Evolutionary conservation across 2,888 invertebrate genomes (phyloP), one percentile per base, ranked within the genome.

Genomic region (Leptogaster cylindrica): DNA sequence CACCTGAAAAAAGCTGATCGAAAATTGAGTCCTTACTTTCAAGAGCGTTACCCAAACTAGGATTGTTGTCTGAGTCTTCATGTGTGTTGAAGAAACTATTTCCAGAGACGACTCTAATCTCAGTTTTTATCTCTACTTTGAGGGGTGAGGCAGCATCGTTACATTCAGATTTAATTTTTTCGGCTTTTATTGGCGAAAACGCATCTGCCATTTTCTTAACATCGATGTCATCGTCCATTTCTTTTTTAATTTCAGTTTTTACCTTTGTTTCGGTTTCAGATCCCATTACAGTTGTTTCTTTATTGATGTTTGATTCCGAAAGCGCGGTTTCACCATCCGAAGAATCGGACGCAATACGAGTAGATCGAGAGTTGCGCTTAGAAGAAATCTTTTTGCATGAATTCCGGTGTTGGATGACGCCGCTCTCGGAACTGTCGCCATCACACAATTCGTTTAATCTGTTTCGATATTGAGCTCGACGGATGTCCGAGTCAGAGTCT

Each of bases 301-400:
- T 33, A n/a, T 58, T 39, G 3, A n/a, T n/a, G 23, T 12, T 36
- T 3, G 23, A 18, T 7, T 23, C 7, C n/a, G 25, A 8, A 2
- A 25, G 12, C 10, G 51, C 27, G n/a, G 55, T 33, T 5, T 64
- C 66, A 25, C 72, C 89, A 72, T 90, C 91, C 33, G 91, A 90
- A 1, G 91, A 89, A 75, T 93, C 92, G 7, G 91, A 91, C 68
- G 89, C 87, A 68, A 92, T 91, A 20, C 90, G 85, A 0, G 78
- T 78, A 18, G 89, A 87, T 72, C 89, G 83, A 0, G 89, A 89
- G 73, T 87, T 87, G 76, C 90, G 89, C 66, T 89, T 84, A 1
- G 83, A 82, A 1, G 86, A 82, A 1, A 86, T 82, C 76, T 88
- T 89, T 23, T 75, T 76, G 3, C 74, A 69, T 81, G 79, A 77